Evolutionary conservation across 2,113 vertebrate genomes (phyloP), one percentile per base, ranked within the genome.

Genomic region (Ctenomys sociabilis): DNA sequence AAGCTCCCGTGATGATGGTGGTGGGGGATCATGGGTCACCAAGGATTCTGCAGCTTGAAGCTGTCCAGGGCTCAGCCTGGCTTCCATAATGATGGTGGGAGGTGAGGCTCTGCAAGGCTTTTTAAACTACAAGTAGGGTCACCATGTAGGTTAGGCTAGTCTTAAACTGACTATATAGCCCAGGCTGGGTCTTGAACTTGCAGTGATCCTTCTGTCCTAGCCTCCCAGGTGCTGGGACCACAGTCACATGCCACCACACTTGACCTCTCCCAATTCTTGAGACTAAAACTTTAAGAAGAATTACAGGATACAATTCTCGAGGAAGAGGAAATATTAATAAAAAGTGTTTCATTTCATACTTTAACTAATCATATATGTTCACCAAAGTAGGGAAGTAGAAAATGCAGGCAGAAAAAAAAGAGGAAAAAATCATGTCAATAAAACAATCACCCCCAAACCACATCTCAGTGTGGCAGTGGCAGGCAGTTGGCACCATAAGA

Each of bases 351-450:
- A 45, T 90, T 82, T 91, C 28, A 16, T 70, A 57, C 19, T 88
- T 90, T 80, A 68, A 59, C 92, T 35, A 87, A 43, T 91, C n/a
- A 63, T 21, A 45, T 35, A 40, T 92, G 59, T 89, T 88, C 6
- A 49, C 77, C 49, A 85, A 81, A 85, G 66, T 91, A 70, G n/a
- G n/a, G 93, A 91, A 96, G 95, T 72, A 78, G 49, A 90, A 94
- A 90, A 78, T 45, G 54, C 2, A 83, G n/a, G 77, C 4, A 11
- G 45, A n/a, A 24, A 35, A 35, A 88, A 63, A 24, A 12, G 80
- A 17, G 57, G 7, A 32, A 75, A 68, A 72, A 68, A 2, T 35
- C 5, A n/a, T 24, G 24, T 78, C 37, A 90, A 81, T 26, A 78
- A 88, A 92, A 92, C 9, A 19, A 28, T 75, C 70, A 26, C 26